Conservation (phyloP, 2,113 vertebrate species). For the Hepsetus odoe region DNA sequence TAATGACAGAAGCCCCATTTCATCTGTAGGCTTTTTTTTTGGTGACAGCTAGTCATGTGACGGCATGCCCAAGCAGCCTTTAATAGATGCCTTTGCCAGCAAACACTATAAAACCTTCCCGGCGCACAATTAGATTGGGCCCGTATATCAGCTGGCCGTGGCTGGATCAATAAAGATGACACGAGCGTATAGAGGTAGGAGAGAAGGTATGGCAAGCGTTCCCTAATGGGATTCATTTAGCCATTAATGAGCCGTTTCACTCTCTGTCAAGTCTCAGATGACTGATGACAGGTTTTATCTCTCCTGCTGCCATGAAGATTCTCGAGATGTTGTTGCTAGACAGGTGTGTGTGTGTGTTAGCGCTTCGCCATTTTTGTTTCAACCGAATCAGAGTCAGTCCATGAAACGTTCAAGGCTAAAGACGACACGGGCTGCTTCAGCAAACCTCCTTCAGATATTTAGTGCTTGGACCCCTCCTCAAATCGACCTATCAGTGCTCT, state of each 20-base stretch:
- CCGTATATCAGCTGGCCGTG: constrained; percentile 70
- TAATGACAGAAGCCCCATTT: constrained; percentile 55
- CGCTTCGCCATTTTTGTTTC: background rate
- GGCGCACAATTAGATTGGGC: constrained; percentile 73
- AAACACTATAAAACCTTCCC: constrained; percentile 68
- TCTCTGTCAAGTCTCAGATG: constrained; percentile 59
- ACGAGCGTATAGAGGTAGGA: constrained; percentile 58
- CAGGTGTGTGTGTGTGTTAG: background rate
- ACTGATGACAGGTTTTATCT: constrained; percentile 66
- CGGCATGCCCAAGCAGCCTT: constrained; percentile 49
- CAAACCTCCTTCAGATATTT: too few relatives aligned
- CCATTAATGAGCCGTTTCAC: constrained; percentile 77
- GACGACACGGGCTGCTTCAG: too few relatives aligned
- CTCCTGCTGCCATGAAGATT: constrained; percentile 48
- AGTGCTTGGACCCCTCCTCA: too few relatives aligned
- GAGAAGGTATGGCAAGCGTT: constrained; percentile 55
- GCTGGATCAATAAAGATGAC: constrained; percentile 73
- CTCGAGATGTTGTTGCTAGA: constrained; percentile 22
- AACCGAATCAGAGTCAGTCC: background rate
- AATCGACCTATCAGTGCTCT: too few relatives aligned
- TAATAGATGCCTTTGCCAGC: constrained; percentile 66
- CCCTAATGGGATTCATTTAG: constrained; percentile 75
- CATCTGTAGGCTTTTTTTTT: constrained; percentile 35
- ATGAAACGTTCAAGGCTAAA: background rate
- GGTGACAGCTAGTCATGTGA: constrained; percentile 56